Base-by-base conservation (phyloP, 2,113 vertebrate species). In the Hemiscyllium ocellatum region DNA sequence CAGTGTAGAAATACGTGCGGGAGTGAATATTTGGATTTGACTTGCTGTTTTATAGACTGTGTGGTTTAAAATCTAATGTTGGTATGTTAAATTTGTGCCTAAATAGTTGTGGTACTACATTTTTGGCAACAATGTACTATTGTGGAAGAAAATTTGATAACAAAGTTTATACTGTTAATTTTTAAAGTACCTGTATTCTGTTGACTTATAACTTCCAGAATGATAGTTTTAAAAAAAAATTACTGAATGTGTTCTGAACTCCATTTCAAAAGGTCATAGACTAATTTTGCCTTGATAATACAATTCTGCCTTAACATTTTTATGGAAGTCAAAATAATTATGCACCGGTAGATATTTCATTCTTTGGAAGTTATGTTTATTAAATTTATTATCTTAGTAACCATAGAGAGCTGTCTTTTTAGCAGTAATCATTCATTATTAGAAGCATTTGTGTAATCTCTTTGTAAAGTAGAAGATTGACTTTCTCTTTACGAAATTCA, bases 31-130 rank as follows among this genome's bases (percentile, higher is more conserved):
- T 70, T 95, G 66, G 68, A 72, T 72, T 95, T 95, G 37, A 47
- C 15, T 72, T 95, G 94, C 42, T 72, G 50, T 50, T 95, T 69
- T 72, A 72, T 72, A 50, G 20, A 17, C 52, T 66, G n/a, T 93
- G 66, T 93, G 8, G 29, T 95, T 95, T 95, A 72, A 95, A 95
- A 95, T 8, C 69, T 95, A 42, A 47, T 70, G 29, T 95, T 69
- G 37, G 22, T 29, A 95, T 29, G 24, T 95, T 95, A 15, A 29
- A 26, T 90, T 90, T 61, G 52, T 61, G 29, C 12, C 2, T 56
- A 56, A 50, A 26, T 50, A 89, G 86, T 90, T 52, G 3, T 19
- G 1, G 22, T 90, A 29, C 24, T 61, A 61, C 29, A 85, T 37
- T 90, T 90, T 56, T 83, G 78, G 15, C 85, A 87, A 87, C 47